Percentiles rank a stretch among this genome's conserved stretches.
Conservation (phyloP, 2,888 invertebrate genomes). For the Noctua janthe region DNA sequence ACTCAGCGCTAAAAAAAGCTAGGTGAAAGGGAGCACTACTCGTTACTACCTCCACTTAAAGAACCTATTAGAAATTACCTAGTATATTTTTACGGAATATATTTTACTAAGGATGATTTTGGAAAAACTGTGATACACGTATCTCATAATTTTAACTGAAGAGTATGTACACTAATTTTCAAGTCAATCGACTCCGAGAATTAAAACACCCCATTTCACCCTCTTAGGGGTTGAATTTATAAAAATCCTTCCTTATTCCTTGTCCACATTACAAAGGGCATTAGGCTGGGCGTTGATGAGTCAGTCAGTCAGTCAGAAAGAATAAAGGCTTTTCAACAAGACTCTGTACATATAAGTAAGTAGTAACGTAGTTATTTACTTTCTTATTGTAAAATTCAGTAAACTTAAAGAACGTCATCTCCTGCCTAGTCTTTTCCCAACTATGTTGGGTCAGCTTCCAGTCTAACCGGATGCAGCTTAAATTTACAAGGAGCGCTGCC, state of each 20-base stretch:
- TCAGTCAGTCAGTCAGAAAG: too few species aligned
- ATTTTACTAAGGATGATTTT: not conserved
- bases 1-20: constrained; percentile 44
- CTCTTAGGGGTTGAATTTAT: too few species aligned
- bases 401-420: not conserved
- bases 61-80: not conserved
- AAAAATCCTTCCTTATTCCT: too few species aligned
- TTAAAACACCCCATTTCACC: too few species aligned
- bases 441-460: not conserved
- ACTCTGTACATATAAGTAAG: not conserved
- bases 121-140: too few species aligned
- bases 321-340: not conserved
- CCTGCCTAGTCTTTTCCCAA: not conserved
- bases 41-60: constrained; percentile 3
- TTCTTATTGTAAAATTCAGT: not conserved
- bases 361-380: not conserved
- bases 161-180: too few species aligned
- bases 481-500: too few species aligned
- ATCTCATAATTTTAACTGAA: too few species aligned
- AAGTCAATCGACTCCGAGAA: too few species aligned
- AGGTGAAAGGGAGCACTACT: constrained; percentile 34
- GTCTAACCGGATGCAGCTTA: not conserved
- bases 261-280: too few species aligned
- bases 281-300: too few species aligned
- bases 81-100: not conserved